A percentile compares a stretch with the other conserved stretches of the same genome.
Evolutionary conservation across 1,140 invertebrate species (phyloP).

Genomic region (Lysiphlebus fabarum): DNA sequence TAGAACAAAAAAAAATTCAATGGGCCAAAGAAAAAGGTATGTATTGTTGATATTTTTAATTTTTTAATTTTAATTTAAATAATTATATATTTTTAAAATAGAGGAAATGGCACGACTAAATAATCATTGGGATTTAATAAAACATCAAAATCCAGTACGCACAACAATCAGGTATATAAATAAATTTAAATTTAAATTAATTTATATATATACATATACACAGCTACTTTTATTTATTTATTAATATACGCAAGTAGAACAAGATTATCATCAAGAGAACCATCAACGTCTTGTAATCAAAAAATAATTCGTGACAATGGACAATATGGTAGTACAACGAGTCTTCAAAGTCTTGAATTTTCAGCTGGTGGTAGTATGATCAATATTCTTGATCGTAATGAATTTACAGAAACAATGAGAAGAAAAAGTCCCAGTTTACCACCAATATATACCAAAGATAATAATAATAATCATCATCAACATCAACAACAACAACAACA

Average conservation of each 20-base stretch:
- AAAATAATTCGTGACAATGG: conserved; percentile 33
- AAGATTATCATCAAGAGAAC: conserved; percentile 34
- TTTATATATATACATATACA: background rate
- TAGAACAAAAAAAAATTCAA: conserved; percentile 72
- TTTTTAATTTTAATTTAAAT: background rate
- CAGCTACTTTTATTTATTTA: background rate
- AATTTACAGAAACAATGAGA: conserved; percentile 34
- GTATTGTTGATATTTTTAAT: conserved; percentile 20
- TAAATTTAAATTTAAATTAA: background rate
- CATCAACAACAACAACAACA: conserved; percentile 24
- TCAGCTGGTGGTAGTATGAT: conserved; percentile 38
- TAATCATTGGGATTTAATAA: conserved; percentile 53
- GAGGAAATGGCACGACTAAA: conserved; percentile 65
- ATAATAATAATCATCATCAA: conserved; percentile 26
- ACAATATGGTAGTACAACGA: conserved; percentile 41
- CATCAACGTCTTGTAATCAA: conserved; percentile 26
- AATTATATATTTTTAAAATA: conserved; percentile 37
- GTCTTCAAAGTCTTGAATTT: conserved; percentile 38
- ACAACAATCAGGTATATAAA: conserved; percentile 35
- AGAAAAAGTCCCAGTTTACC: conserved; percentile 61
- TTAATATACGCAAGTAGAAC: conserved; percentile 14
- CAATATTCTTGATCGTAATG: conserved; percentile 37
- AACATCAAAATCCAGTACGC: conserved; percentile 28
- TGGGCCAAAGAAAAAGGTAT: conserved; percentile 74
- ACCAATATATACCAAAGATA: conserved; percentile 57